Percentiles rank a stretch among this genome's conserved stretches.
Evolutionary conservation across 2,113 vertebrate species (phyloP).

Genomic region (Mixornis gularis): DNA sequence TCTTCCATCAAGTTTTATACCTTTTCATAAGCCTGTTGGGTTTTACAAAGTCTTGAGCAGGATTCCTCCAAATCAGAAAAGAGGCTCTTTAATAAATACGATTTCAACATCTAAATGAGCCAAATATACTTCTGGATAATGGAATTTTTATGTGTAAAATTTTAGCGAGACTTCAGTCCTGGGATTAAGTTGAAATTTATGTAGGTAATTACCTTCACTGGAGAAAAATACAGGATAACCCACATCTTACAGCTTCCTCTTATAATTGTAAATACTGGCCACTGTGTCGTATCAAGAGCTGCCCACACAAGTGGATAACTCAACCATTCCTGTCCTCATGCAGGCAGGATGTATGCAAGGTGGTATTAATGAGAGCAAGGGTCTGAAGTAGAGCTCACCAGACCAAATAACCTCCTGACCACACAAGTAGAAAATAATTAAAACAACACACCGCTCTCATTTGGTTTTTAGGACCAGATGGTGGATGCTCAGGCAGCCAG

Average conservation of each 20-base stretch:
- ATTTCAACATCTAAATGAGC: not conserved
- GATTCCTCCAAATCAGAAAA: not conserved
- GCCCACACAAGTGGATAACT: conserved; percentile 79
- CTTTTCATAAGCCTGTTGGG: not conserved
- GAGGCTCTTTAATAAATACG: not conserved
- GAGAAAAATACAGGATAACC: conserved; percentile 14
- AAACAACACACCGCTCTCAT: conserved; percentile 64
- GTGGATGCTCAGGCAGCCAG: conserved; percentile 54
- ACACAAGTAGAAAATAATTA: conserved; percentile 81
- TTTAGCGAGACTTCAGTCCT: conserved; percentile 6
- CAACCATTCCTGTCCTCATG: conserved; percentile 13
- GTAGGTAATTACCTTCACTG: conserved; percentile 54
- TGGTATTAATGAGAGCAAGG: conserved; percentile 65
- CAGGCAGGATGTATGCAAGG: conserved; percentile 65
- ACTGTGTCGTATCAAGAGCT: conserved; percentile 59
- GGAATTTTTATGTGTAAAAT: not conserved
- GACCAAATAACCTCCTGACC: conserved; percentile 76
- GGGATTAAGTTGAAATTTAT: conserved; percentile 39
- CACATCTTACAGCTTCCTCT: conserved; percentile 63
- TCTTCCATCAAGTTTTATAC: not conserved
- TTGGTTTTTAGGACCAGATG: conserved; percentile 69
- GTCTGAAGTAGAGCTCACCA: conserved; percentile 62
- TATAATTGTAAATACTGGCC: conserved; percentile 60
- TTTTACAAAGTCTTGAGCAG: not conserved
- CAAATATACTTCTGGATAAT: conserved; percentile 22